phyloP scores from a whole-genome alignment of 2,113 vertebrate genomes.

The Oreocharis arfaki region DNA sequence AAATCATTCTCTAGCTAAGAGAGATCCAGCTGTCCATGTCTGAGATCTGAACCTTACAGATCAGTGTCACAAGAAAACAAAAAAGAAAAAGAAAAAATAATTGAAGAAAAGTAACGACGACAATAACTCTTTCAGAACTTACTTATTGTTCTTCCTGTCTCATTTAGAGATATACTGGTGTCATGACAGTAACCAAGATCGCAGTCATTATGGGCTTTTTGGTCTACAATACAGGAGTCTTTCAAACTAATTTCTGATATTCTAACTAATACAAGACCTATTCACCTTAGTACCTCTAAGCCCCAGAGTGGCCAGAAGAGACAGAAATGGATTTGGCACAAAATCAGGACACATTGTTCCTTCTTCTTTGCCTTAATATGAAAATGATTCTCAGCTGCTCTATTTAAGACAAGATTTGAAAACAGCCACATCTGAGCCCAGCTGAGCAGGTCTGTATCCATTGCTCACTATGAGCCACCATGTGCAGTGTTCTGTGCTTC shows the following conservation, averaged over 20 bases:
- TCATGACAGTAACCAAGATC: neutral
- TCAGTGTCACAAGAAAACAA: neutral
- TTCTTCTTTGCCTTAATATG: neutral
- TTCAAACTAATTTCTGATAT: neutral
- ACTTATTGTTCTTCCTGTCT: neutral
- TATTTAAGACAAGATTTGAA: neutral
- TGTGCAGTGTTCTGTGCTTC: neutral
- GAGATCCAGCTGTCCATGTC: neutral
- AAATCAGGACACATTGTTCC: neutral
- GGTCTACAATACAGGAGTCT: neutral
- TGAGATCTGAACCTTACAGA: neutral
- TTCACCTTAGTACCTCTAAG: neutral
- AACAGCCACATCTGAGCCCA: neutral
- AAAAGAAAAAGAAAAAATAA: neutral
- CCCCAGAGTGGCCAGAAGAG: neutral
- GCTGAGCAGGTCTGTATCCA: neutral
- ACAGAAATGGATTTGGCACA: neutral
- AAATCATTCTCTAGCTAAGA: neutral
- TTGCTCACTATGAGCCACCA: neutral
- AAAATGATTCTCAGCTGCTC: neutral
- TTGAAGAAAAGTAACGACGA: neutral
- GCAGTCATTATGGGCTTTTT: neutral
- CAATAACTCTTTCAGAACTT: neutral
- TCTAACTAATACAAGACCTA: neutral
- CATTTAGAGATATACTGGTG: neutral